Percentiles rank a stretch among this genome's conserved stretches.
Evolutionary conservation across 2,113 vertebrate genomes (phyloP).

Genomic region (Nasalis larvatus): DNA sequence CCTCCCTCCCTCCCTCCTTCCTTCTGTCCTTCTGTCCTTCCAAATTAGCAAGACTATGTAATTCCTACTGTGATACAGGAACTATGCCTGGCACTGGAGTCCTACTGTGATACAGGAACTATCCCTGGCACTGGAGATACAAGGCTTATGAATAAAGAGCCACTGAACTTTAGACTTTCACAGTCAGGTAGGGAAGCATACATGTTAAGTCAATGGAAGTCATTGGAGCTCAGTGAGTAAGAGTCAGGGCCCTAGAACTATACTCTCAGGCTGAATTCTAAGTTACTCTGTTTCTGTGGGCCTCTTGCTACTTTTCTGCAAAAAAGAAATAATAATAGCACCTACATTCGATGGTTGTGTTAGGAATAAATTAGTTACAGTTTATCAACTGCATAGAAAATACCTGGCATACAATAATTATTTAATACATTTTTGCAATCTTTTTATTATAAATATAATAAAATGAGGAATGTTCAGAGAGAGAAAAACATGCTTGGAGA

Average conservation of each 20-base stretch:
- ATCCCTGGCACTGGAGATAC: background rate
- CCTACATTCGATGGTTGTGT: background rate
- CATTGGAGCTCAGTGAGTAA: background rate
- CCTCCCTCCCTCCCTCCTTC: accelerated
- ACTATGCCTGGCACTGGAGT: background rate
- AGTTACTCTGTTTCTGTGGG: background rate
- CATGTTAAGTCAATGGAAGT: background rate
- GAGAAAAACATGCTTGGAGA: background rate
- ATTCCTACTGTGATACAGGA: background rate
- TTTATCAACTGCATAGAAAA: background rate
- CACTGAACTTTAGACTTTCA: background rate
- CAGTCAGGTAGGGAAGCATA: too few relatives aligned
- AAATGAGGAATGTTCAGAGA: background rate
- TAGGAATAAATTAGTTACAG: background rate
- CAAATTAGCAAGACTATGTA: background rate
- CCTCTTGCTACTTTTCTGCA: background rate
- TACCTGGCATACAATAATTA: background rate
- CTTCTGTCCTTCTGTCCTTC: background rate
- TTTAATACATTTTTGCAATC: background rate
- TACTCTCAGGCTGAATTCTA: background rate
- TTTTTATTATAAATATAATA: background rate
- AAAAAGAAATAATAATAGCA: background rate
- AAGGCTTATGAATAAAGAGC: background rate
- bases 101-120: background rate
- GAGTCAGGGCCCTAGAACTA: background rate